These are phyloP conservation scores for Rhinolophus ferrumequinum DNA, from an alignment of 2,113 vertebrate genomes.

Conservation along the genomic window DNA sequence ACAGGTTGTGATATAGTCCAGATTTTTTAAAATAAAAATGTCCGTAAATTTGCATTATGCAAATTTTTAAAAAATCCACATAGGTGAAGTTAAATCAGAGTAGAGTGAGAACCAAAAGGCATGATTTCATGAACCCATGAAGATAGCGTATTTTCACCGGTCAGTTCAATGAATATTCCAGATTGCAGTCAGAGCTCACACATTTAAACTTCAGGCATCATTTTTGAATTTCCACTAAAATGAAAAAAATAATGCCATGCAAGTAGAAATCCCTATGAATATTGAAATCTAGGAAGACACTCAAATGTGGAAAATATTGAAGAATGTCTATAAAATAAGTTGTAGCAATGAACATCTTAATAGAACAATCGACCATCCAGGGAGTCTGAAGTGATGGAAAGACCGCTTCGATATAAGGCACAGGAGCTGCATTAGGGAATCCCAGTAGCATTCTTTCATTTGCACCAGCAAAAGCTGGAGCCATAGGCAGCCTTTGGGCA, in stretches of 20 bases:
- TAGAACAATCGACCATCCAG: background rate
- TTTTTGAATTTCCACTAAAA: background rate
- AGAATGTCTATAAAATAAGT: background rate
- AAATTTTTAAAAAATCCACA: background rate
- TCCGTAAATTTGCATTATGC: background rate
- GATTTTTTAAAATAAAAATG: background rate
- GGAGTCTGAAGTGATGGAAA: background rate
- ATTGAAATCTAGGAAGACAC: background rate
- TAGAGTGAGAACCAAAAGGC: background rate
- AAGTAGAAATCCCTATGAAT: background rate
- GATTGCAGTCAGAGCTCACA: background rate
- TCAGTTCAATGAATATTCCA: background rate
- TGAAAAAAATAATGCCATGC: background rate
- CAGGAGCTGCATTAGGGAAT: accelerated
- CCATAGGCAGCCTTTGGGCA: background rate
- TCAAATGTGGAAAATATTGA: background rate
- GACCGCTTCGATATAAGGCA: accelerated
- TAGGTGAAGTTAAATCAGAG: background rate
- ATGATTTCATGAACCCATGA: too few relatives aligned
- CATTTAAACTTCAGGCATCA: background rate
- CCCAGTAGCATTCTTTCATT: background rate
- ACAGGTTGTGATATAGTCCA: background rate
- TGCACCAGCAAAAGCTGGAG: background rate
- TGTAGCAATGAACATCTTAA: background rate
- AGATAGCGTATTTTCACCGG: background rate